Evolutionary conservation across 2,888 invertebrate genomes (phyloP), one percentile per base, ranked within the genome.

Genomic region (Dryocosmus kuriphilus): DNA sequence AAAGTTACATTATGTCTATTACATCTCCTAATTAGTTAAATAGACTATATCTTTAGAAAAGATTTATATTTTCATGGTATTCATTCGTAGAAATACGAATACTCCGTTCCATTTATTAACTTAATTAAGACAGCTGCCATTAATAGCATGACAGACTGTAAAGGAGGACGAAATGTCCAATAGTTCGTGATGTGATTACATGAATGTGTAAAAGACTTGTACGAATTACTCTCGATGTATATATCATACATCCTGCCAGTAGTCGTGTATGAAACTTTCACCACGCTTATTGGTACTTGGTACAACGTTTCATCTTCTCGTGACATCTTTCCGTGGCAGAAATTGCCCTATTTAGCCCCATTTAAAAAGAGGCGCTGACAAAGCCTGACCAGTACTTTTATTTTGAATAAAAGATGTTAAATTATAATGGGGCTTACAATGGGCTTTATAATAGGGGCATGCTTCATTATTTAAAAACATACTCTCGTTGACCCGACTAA

Each of bases 231-330:
- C 27, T 38, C 41, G 41, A 24, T 38, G 16, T 32, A 62, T 62
- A n/a, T n/a, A 19, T 24, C 19, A 46, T 30, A 27, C 46, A 71
- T 71, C 46, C 30, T 51, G 30, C 19, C 30, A 71, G 41, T 46
- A 46, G 41, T 38, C 41, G 46, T 71, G 51, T 30, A 30, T 51
- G 67, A 71, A 71, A 71, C 67, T 71, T 71, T 71, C 67, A 71
- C 67, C 67, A 51, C 16, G 38, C 41, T 22, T 24, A 41, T 27
- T 71, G 67, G 41, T 67, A 41, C 41, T 67, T 67, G 41, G n/a
- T 41, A 67, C 41, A 71, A 71, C 67, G 67, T 71, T 71, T 71
- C 30, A 51, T 46, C 30, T 2, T 41, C n/a, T 46, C 46, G n/a
- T 30, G 51, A 71, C 67, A 71, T 51, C 51, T 71, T 41, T 22